Conservation (phyloP, 1,140 invertebrate species). For the Lamellibrachia luymesi region DNA sequence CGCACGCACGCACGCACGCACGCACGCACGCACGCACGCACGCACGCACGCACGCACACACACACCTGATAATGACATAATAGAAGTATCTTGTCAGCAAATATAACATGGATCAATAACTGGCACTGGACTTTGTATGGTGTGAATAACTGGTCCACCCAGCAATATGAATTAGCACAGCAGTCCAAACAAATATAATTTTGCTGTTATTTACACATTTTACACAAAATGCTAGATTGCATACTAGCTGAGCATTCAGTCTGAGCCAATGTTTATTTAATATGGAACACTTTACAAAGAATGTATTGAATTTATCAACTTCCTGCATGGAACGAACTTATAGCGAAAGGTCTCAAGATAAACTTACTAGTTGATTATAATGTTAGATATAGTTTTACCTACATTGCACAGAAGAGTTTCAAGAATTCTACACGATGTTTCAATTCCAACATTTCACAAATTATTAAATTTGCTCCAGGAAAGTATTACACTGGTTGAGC, state of each 20-base stretch:
- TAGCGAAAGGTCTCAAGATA: not conserved
- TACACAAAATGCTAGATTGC: too few species aligned
- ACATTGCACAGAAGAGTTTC: too few species aligned
- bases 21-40: too few species aligned
- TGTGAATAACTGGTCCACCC: not conserved
- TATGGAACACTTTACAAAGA: not conserved
- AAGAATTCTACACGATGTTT: too few species aligned
- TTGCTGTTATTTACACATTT: too few species aligned
- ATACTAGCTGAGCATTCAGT: not conserved
- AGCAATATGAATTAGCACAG: not conserved
- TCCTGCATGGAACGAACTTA: conserved; percentile 12
- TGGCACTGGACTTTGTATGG: not conserved
- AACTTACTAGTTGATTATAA: too few species aligned
- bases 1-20: too few species aligned
- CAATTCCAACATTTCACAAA: too few species aligned
- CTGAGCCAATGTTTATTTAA: not conserved
- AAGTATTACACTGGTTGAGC: too few species aligned
- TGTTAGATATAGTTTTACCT: too few species aligned
- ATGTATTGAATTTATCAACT: too few species aligned
- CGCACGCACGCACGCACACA: not conserved
- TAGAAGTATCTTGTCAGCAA: not conserved
- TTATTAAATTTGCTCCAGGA: too few species aligned
- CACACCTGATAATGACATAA: not conserved
- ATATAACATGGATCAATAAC: not conserved
- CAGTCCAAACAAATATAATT: not conserved